Evolutionary conservation across 2,113 vertebrate species (phyloP).

Genomic region (Girardinichthys multiradiatus): DNA sequence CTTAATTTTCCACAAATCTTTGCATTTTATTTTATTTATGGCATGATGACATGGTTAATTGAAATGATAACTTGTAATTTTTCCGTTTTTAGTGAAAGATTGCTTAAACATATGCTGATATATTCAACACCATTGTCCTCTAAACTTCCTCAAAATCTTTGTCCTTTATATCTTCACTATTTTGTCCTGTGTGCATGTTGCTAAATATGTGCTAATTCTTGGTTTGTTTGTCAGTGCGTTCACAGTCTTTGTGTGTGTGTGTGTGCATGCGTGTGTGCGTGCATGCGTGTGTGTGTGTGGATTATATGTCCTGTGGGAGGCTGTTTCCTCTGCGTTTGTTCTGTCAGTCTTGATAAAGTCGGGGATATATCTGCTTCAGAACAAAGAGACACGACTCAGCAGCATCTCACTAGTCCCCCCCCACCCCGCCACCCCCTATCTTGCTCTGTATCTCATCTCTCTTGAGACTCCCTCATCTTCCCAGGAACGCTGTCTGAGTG

Average conservation of each 20-base stretch:
- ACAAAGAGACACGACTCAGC: slow-evolving; percentile 75
- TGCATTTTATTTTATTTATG: too few species aligned
- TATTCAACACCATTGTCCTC: slow-evolving; percentile 1
- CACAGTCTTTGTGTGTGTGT: too few species aligned
- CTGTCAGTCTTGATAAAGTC: slow-evolving; percentile 76
- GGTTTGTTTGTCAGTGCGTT: slow-evolving; percentile 42
- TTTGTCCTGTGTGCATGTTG: slow-evolving; percentile 3
- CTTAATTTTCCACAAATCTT: too few species aligned
- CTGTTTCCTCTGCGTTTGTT: slow-evolving; percentile 72
- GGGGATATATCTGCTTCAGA: slow-evolving; percentile 75
- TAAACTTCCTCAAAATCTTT: slow-evolving; percentile 23
- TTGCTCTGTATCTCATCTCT: slow-evolving; percentile 39
- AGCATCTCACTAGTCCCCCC: slow-evolving; percentile 58
- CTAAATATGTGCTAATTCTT: not conserved
- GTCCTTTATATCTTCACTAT: not conserved
- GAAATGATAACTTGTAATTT: not conserved
- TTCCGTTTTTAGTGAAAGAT: not conserved
- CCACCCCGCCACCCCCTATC: not conserved
- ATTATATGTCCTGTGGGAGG: slow-evolving; percentile 71
- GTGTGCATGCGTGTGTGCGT: not conserved
- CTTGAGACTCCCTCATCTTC: slow-evolving; percentile 61
- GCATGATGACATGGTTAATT: too few species aligned
- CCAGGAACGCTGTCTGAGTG: slow-evolving; percentile 62
- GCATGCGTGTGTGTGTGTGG: slow-evolving; percentile 52
- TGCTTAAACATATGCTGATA: not conserved